phyloP scores from a whole-genome alignment of 2,888 invertebrate genomes.

The Panorpa germanica region DNA sequence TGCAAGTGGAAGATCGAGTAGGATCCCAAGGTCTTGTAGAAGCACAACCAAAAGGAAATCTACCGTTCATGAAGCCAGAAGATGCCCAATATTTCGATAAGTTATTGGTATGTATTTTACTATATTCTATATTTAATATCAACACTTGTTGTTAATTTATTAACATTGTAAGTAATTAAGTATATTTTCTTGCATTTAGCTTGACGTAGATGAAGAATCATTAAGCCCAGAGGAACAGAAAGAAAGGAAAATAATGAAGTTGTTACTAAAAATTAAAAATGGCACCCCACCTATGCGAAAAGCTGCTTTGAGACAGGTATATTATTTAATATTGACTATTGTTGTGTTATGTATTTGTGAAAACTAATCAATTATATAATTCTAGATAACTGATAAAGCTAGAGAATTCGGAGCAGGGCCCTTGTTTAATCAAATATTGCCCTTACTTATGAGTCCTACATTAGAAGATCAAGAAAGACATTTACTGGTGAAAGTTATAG shows the following conservation, averaged over 20 bases:
- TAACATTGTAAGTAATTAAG: too few species aligned
- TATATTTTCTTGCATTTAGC: too few species aligned
- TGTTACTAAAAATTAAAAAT: slow-evolving; percentile 95
- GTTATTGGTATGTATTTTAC: too few species aligned
- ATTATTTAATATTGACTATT: too few species aligned
- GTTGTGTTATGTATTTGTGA: too few species aligned
- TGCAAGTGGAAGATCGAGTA: slow-evolving; percentile 76
- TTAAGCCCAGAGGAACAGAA: slow-evolving; percentile 93
- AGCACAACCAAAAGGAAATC: slow-evolving; percentile 93
- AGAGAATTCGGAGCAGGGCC: slow-evolving; percentile 97
- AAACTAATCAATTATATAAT: too few species aligned
- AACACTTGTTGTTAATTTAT: too few species aligned
- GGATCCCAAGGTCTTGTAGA: slow-evolving; percentile 69
- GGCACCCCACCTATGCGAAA: slow-evolving; percentile 99
- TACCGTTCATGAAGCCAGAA: slow-evolving; percentile 98
- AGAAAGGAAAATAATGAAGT: slow-evolving; percentile 97
- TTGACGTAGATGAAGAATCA: slow-evolving; percentile 93
- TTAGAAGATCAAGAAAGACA: slow-evolving; percentile 98
- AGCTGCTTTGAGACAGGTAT: slow-evolving; percentile 88
- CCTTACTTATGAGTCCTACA: slow-evolving; percentile 98
- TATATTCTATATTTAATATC: too few species aligned
- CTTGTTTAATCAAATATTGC: slow-evolving; percentile 96
- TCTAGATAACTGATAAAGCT: slow-evolving; percentile 97
- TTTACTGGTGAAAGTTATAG: slow-evolving; percentile 96
- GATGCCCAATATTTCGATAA: slow-evolving; percentile 99